A percentile compares a stretch with the other conserved stretches of the same genome.
Evolutionary conservation across 2,113 vertebrate genomes (phyloP).

Genomic region (Prionailurus bengalensis): DNA sequence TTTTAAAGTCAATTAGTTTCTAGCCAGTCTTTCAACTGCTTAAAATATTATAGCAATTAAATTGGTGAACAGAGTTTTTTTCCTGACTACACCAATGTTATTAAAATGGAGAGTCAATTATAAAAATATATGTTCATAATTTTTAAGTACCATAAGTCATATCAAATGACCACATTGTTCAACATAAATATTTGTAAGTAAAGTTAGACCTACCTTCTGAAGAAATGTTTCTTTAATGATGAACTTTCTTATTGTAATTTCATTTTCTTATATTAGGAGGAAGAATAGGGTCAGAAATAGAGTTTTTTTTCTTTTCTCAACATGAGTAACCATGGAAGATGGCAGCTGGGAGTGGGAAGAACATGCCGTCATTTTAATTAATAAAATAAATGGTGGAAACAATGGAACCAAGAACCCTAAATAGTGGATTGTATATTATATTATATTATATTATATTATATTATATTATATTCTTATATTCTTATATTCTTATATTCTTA

Average conservation of each 20-base stretch:
- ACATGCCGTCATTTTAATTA: constrained; percentile 1
- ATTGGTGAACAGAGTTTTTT: not conserved
- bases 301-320: constrained; percentile 1
- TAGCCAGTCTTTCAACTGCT: constrained; percentile 1
- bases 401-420: not conserved
- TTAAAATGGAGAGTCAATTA: constrained; percentile 22
- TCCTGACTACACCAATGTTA: not conserved
- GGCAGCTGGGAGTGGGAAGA: not conserved
- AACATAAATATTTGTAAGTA: not conserved
- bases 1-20: not conserved
- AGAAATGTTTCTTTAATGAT: constrained; percentile 22
- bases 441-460: too few relatives aligned
- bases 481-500: too few relatives aligned
- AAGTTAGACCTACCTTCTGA: not conserved
- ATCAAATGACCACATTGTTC: not conserved
- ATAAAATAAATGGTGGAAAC: not conserved
- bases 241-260: constrained; percentile 34
- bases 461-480: too few relatives aligned
- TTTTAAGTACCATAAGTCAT: not conserved
- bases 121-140: not conserved
- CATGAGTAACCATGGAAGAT: not conserved
- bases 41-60: constrained; percentile 34
- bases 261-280: not conserved
- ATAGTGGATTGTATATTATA: not conserved
- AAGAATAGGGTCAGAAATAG: not conserved